These are phyloP conservation scores for Salpingus planirostris DNA, from an alignment of 2,888 invertebrate species.

Conservation along the genomic window DNA sequence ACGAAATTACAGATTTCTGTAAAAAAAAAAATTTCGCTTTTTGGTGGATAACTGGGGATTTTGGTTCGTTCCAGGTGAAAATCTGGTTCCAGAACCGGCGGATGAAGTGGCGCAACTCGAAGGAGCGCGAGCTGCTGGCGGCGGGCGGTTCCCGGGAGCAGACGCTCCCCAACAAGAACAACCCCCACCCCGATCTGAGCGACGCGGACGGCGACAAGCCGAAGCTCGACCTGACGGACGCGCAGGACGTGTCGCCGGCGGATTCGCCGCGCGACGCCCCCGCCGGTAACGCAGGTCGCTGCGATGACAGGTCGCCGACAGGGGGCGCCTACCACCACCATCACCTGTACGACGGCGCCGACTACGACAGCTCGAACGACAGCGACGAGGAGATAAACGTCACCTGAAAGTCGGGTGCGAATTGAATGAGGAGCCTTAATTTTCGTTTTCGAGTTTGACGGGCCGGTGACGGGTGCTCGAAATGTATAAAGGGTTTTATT, in stretches of 20 bases:
- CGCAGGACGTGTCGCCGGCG: slow-evolving; percentile 49
- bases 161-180: slow-evolving; percentile 92
- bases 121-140: slow-evolving; percentile 88
- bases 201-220: slow-evolving; percentile 79
- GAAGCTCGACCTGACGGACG: slow-evolving; percentile 50
- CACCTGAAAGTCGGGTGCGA: slow-evolving; percentile 53
- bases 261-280: slow-evolving; percentile 33
- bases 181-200: slow-evolving; percentile 89
- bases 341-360: slow-evolving; percentile 40
- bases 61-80: slow-evolving; percentile 54
- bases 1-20: too few relatives aligned
- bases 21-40: too few relatives aligned
- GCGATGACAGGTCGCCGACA: too few relatives aligned
- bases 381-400: slow-evolving; percentile 81
- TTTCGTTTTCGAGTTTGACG: too few relatives aligned
- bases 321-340: slow-evolving; percentile 27
- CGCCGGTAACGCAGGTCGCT: slow-evolving; percentile 13
- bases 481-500: too few relatives aligned
- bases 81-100: slow-evolving; percentile 96
- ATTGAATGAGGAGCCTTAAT: too few relatives aligned
- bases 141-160: slow-evolving; percentile 91
- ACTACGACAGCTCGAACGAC: slow-evolving; percentile 49
- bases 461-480: too few relatives aligned
- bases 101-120: slow-evolving; percentile 98
- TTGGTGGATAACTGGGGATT: too few relatives aligned